Conservation (phyloP, 53 echinoderm and acorn worm species). For the Temnopleurus reevesii region DNA sequence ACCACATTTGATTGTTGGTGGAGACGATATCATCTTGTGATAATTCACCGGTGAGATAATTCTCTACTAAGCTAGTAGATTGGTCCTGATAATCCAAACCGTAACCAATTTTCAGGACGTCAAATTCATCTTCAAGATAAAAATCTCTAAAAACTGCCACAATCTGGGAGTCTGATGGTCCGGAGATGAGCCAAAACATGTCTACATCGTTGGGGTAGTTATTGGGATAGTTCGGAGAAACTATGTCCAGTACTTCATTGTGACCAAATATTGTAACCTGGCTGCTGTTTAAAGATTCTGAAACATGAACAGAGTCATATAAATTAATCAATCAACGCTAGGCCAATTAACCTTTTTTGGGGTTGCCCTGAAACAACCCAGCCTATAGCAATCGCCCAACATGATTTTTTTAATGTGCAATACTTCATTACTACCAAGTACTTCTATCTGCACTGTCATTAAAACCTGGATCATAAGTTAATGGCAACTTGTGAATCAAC, state of each 20-base stretch:
- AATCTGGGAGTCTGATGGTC: neutral
- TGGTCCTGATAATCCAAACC: neutral
- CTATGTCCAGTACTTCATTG: neutral
- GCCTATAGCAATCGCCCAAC: too few relatives aligned
- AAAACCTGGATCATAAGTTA: too few relatives aligned
- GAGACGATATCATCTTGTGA: conserved; percentile 10
- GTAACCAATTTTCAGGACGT: conserved; percentile 30
- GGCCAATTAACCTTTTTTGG: too few relatives aligned
- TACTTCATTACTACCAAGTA: too few relatives aligned
- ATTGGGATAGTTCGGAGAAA: neutral
- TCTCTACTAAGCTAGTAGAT: neutral
- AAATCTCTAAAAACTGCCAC: conserved; percentile 36
- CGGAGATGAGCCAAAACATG: neutral
- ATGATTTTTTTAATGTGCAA: too few relatives aligned
- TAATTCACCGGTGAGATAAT: neutral
- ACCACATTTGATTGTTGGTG: conserved; percentile 47
- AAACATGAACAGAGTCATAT: too few relatives aligned
- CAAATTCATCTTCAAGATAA: conserved; percentile 45
- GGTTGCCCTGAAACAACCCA: too few relatives aligned
- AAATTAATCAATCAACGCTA: too few relatives aligned
- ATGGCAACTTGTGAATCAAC: too few relatives aligned
- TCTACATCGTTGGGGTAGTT: neutral
- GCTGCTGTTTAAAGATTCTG: neutral
- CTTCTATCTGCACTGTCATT: too few relatives aligned
- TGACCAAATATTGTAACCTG: neutral